A percentile compares a stretch with the other conserved stretches of the same genome.
These are phyloP conservation scores for Corythoichthys haematopterus DNA, from an alignment of 2,113 vertebrate species.

Conservation along the genomic window DNA sequence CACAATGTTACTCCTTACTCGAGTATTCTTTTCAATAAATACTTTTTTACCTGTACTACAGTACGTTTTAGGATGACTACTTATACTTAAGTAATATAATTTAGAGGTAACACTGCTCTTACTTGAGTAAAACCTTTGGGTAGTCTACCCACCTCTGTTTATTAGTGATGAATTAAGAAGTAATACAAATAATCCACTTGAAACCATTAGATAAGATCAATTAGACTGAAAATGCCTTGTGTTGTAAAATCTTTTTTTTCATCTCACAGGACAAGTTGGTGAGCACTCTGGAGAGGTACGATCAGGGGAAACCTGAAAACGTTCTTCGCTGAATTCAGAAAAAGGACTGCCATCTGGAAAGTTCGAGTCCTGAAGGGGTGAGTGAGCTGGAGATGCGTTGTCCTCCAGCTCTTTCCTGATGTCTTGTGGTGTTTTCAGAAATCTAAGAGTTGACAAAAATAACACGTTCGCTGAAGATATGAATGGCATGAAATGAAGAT, in stretches of 20 bases:
- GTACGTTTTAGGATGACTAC: too few species aligned
- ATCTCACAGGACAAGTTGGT: conserved; percentile 12
- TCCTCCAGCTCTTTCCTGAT: conserved; percentile 59
- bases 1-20: too few species aligned
- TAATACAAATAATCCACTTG: not conserved
- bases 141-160: too few species aligned
- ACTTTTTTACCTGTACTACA: too few species aligned
- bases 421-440: conserved; percentile 81
- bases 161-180: too few species aligned
- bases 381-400: conserved; percentile 56
- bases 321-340: conserved; percentile 62
- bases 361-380: conserved; percentile 38
- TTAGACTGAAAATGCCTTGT: not conserved
- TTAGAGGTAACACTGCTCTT: too few species aligned
- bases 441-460: conserved; percentile 58
- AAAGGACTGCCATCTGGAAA: conserved; percentile 49
- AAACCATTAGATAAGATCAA: not conserved
- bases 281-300: conserved; percentile 43
- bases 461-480: not conserved
- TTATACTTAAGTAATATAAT: too few species aligned
- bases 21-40: too few species aligned
- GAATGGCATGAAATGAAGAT: not conserved
- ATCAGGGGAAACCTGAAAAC: conserved; percentile 70
- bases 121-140: too few species aligned
- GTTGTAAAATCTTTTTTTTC: conserved; percentile 14